Conservation (phyloP, 2,888 invertebrate species). For the Coronaproctus castanopsis region DNA sequence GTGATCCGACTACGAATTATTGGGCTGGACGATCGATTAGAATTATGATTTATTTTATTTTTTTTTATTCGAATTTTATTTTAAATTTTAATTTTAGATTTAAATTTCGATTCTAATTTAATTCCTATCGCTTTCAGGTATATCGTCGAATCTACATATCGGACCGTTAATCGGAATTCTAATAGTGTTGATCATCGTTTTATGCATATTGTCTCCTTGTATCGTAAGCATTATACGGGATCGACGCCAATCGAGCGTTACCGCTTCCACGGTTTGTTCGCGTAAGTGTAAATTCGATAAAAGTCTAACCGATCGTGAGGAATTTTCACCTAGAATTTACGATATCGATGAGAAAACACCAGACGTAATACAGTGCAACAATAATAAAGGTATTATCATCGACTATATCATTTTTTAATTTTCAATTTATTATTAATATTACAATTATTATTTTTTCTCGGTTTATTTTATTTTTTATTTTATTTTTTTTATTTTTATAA, state of each 20-base stretch:
- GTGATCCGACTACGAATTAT: no score
- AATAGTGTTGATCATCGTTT: not conserved
- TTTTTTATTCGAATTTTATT: not conserved
- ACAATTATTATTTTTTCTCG: no score
- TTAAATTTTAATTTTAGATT: not conserved
- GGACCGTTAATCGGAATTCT: not conserved
- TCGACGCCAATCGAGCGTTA: not conserved
- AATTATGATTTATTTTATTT: no score
- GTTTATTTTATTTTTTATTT: no score
- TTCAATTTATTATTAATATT: not conserved
- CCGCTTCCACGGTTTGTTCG: no score
- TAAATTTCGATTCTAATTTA: not conserved
- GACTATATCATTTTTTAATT: not conserved
- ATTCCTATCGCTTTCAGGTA: not conserved
- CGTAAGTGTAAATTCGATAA: not conserved
- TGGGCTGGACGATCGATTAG: no score
- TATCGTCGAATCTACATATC: not conserved
- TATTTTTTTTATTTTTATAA: no score
- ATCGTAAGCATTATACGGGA: not conserved
- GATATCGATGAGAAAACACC: slow-evolving; percentile 6
- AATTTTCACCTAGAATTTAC: not conserved
- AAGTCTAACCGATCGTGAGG: not conserved
- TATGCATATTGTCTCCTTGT: not conserved
- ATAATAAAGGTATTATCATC: slow-evolving; percentile 7
- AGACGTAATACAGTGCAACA: slow-evolving; percentile 12